Base-by-base conservation (phyloP, 2,888 invertebrate genomes). In the Nasonia oneida region DNA sequence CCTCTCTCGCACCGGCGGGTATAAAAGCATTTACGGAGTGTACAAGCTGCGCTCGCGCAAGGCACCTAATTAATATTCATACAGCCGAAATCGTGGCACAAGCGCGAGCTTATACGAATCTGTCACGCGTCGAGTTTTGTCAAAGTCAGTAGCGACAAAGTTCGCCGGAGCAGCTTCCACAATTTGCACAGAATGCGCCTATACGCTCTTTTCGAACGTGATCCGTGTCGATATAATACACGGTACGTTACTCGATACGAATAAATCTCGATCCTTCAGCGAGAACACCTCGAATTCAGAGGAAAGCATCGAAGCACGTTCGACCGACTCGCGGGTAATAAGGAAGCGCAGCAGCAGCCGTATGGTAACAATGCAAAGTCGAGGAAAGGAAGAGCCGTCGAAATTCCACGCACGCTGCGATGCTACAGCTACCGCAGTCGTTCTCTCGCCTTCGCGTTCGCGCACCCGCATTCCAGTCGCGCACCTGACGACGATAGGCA, bases 401-500 rank as follows among this genome's bases (percentile, higher is more conserved):
- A 67, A 67, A 67, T 67, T 67, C 67, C 73, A 12, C 53, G 53
- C 50, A 75, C 23, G 39, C 39, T 76, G 57, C 23, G 39, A 23
- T 76, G 57, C 10, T n/a, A 23, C n/a, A 18, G 6, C 57, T n/a
- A 23, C 42, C 8, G 37, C 53, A 39, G 33, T 71, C 23, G 57
- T 81, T 73, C 37, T 53, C 71, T 74, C 18, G 47, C 18, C 75
- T 71, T 15, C 53, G 57, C 64, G 81, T 29, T 29, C 61, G 33
- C 57, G 18, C 75, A 50, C 64, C 81, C 67, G 75, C 81, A 81
- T 81, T 81, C 81, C 81, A 81, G 15, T 61, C 15, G 42, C 42
- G 61, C 67, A 29, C 29, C 67, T 67, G 73, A 42, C n/a, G 23
- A 42, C 83, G 53, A 33, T 42, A 29, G 83, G 77, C 77, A 70